Conservation (phyloP, 2,888 invertebrate species). For the Tanypteryx hageni region DNA sequence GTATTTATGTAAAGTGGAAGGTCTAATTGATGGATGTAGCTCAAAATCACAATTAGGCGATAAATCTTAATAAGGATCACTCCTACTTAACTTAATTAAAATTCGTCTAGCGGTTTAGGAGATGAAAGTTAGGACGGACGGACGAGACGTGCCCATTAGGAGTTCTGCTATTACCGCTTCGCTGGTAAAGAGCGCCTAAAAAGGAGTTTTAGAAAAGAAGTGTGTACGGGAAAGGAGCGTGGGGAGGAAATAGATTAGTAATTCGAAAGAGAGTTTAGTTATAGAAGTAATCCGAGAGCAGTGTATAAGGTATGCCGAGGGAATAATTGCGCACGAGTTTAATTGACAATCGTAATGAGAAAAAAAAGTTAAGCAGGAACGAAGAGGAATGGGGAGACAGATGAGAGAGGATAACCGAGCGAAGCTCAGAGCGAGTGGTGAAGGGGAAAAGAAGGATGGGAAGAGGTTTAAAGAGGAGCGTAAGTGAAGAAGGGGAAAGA, state of each 20-base stretch:
- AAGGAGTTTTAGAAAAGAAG: not conserved
- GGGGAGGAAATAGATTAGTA: not conserved
- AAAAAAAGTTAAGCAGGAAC: not conserved
- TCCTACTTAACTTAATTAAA: too few relatives aligned
- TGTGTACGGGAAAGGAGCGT: not conserved
- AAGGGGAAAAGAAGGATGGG: not conserved
- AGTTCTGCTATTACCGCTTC: too few relatives aligned
- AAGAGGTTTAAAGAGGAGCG: not conserved
- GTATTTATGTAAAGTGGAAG: too few relatives aligned
- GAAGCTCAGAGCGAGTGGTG: not conserved
- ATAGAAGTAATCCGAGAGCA: not conserved
- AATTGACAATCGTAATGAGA: slow-evolving; percentile 7
- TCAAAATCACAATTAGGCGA: too few relatives aligned
- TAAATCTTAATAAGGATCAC: too few relatives aligned
- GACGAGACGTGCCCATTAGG: too few relatives aligned
- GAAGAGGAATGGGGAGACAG: not conserved
- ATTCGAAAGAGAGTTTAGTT: not conserved
- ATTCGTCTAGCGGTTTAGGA: too few relatives aligned
- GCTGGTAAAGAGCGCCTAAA: too few relatives aligned
- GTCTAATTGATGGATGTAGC: too few relatives aligned
- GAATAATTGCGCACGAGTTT: not conserved
- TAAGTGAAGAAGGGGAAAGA: not conserved
- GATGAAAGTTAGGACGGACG: too few relatives aligned
- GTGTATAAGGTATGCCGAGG: not conserved
- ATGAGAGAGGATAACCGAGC: not conserved